phyloP scores from a whole-genome alignment of 2,888 invertebrate species.

The Steinernema carpocapsae region DNA sequence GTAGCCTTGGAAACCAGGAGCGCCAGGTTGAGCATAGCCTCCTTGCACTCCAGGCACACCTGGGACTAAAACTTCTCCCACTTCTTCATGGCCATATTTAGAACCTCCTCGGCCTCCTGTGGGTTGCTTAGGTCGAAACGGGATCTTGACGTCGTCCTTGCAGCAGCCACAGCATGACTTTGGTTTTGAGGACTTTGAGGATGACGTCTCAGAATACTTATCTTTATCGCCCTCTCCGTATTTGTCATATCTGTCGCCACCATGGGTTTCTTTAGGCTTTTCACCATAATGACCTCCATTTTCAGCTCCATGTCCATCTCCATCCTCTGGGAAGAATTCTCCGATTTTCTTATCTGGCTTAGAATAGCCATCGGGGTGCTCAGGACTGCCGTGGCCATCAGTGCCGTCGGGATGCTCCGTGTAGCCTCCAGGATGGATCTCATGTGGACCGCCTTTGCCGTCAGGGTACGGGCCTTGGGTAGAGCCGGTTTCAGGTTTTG shows the following conservation, averaged over 20 bases:
- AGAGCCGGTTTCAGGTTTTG: neutral
- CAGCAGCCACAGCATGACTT: constrained; percentile 18
- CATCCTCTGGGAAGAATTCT: constrained; percentile 15
- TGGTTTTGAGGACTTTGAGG: neutral
- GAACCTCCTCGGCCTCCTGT: too few species aligned
- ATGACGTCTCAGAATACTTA: neutral
- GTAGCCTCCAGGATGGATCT: neutral
- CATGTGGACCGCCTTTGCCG: too few species aligned
- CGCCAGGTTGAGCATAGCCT: neutral
- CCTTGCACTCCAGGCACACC: neutral
- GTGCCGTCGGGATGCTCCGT: too few species aligned
- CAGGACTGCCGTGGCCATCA: neutral
- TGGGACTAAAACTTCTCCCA: neutral
- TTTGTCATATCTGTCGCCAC: neutral
- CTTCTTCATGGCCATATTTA: neutral
- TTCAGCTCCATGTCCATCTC: neutral
- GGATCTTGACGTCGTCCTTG: constrained; percentile 2
- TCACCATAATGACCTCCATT: neutral
- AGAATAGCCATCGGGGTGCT: neutral
- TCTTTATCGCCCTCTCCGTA: constrained; percentile 2
- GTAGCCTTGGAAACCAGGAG: constrained; percentile 8
- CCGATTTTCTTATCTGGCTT: neutral
- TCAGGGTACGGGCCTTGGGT: neutral
- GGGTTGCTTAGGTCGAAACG: neutral
- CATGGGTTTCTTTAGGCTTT: neutral